Conservation (phyloP, 2,888 invertebrate genomes). For the Cyaniris semiargus region DNA sequence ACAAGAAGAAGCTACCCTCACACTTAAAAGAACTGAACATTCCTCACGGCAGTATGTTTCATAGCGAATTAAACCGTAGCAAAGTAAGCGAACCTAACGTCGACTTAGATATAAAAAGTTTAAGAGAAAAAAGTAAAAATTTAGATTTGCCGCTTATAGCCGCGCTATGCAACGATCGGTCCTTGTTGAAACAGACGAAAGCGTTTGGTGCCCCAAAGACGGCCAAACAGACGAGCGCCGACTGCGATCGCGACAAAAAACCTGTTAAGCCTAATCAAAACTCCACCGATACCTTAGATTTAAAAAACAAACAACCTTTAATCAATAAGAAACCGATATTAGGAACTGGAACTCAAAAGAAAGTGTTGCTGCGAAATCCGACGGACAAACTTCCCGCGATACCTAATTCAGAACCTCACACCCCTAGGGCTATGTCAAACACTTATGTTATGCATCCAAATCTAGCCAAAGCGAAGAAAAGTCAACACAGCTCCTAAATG, state of each 20-base stretch:
- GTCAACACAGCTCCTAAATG: constrained; percentile 72
- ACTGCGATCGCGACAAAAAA: constrained; percentile 72
- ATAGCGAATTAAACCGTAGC: constrained; percentile 58
- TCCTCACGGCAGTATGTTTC: constrained; percentile 50
- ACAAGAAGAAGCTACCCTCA: constrained; percentile 79
- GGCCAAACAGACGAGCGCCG: constrained; percentile 64
- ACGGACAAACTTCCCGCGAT: constrained; percentile 88
- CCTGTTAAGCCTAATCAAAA: constrained; percentile 67
- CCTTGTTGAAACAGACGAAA: constrained; percentile 92
- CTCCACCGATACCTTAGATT: constrained; percentile 72
- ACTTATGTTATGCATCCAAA: constrained; percentile 84
- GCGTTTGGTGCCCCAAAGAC: constrained; percentile 89
- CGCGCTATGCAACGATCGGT: constrained; percentile 95
- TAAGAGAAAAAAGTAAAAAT: constrained; percentile 93
- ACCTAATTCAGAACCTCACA: constrained; percentile 75
- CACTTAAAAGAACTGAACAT: constrained; percentile 62
- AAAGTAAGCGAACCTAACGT: constrained; percentile 71
- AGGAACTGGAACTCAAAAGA: constrained; percentile 82
- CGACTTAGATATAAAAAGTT: constrained; percentile 87
- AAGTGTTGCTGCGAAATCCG: constrained; percentile 83
- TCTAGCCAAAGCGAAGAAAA: constrained; percentile 69
- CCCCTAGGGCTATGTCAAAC: constrained; percentile 84
- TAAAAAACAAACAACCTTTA: constrained; percentile 70
- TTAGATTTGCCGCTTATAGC: constrained; percentile 95
- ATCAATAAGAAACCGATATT: constrained; percentile 85